A percentile compares a stretch with the other conserved stretches of the same genome.
These are phyloP conservation scores for Prinia subflava DNA, from an alignment of 2,113 vertebrate species.

Conservation along the genomic window DNA sequence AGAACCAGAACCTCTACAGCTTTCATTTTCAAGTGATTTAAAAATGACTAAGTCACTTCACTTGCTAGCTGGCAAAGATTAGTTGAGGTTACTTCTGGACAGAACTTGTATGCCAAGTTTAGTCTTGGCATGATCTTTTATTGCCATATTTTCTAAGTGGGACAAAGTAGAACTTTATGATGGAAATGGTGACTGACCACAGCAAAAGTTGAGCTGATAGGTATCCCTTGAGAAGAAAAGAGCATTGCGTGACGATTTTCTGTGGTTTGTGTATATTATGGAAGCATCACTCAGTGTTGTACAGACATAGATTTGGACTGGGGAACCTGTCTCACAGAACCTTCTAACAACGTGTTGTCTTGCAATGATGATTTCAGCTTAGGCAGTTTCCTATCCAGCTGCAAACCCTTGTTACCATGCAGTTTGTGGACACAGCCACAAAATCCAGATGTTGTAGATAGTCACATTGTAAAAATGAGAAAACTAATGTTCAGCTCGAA, in stretches of 20 bases:
- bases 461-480: background rate
- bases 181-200: conserved; percentile 44
- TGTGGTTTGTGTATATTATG: background rate
- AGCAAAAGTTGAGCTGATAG: background rate
- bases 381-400: background rate
- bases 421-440: background rate
- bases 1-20: conserved; percentile 1
- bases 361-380: background rate
- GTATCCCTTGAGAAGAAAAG: background rate
- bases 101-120: background rate
- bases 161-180: background rate
- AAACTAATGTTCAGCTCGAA: background rate
- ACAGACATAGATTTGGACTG: background rate
- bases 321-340: background rate
- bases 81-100: conserved; percentile 47
- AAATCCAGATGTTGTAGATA: background rate
- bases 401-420: background rate
- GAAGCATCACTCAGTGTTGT: background rate
- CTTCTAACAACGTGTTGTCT: background rate
- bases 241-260: background rate
- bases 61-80: background rate
- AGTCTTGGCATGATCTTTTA: conserved; percentile 45
- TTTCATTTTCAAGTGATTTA: conserved; percentile 12
- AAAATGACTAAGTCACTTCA: background rate
- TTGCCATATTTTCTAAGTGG: background rate